phyloP scores from a whole-genome alignment of 2,113 vertebrate genomes.

The Holacanthus passer region DNA sequence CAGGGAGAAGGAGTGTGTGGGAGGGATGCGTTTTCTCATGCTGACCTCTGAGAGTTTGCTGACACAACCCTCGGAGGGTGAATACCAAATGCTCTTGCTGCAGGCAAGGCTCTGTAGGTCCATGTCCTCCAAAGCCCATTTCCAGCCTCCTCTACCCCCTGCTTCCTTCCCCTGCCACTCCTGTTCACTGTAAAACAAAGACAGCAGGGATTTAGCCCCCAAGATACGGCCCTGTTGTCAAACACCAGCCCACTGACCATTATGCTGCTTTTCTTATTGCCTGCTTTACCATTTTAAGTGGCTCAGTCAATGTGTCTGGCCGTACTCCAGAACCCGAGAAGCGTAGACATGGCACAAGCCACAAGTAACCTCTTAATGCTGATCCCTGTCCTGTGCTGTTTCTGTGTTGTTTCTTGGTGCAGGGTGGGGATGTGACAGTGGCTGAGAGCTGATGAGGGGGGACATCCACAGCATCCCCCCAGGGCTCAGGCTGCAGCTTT shows the following conservation, averaged over 20 bases:
- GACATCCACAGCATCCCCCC: constrained; percentile 33
- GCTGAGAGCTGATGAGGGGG: constrained; percentile 46
- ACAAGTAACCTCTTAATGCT: constrained; percentile 46
- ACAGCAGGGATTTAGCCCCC: constrained; percentile 26
- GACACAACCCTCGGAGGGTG: constrained; percentile 66
- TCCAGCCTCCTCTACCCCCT: constrained; percentile 47
- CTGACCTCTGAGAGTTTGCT: constrained; percentile 74
- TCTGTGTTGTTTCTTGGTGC: not conserved
- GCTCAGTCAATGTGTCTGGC: constrained; percentile 42
- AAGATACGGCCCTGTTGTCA: constrained; percentile 20
- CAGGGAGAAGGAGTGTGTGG: constrained; percentile 48
- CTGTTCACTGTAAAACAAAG: constrained; percentile 37
- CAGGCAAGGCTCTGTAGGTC: constrained; percentile 55
- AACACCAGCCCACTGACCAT: constrained; percentile 42
- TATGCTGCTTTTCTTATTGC: constrained; percentile 8
- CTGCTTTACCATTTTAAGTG: constrained; percentile 29
- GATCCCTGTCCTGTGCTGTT: constrained; percentile 40
- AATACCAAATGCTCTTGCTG: constrained; percentile 74
- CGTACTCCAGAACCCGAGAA: constrained; percentile 8
- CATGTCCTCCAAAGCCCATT: constrained; percentile 61
- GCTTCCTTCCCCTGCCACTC: constrained; percentile 35
- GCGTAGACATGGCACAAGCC: constrained; percentile 14
- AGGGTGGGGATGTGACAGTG: constrained; percentile 48
- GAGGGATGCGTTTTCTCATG: constrained; percentile 44
- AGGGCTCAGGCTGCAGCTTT: constrained; percentile 53